Conservation (phyloP, 2,113 vertebrate genomes). For the Heteronetta atricapilla region DNA sequence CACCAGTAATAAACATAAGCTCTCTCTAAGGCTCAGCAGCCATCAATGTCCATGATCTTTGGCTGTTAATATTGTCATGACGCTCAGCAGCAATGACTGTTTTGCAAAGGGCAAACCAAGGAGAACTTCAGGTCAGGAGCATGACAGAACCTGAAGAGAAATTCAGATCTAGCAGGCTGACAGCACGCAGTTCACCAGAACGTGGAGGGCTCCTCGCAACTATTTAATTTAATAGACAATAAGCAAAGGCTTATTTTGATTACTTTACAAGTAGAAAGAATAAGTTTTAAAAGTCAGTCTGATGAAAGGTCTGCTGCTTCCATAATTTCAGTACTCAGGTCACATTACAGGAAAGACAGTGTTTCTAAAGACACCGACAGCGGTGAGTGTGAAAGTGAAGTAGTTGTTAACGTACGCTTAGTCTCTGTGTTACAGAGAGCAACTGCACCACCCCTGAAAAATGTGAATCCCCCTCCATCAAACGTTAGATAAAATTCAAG, state of each 20-base stretch:
- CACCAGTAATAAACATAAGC: fast-evolving
- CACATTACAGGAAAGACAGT: background rate
- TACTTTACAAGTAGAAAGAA: background rate
- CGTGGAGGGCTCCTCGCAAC: fast-evolving
- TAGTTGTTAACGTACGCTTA: background rate
- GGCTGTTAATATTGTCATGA: fast-evolving
- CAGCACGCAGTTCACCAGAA: background rate
- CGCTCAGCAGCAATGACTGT: fast-evolving
- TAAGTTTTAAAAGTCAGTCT: background rate
- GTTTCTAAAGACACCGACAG: background rate
- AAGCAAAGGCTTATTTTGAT: background rate
- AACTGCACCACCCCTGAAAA: background rate
- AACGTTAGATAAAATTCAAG: background rate
- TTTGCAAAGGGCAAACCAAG: background rate
- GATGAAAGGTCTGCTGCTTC: background rate
- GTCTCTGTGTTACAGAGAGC: background rate
- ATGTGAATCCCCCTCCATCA: fast-evolving
- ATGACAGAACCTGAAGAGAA: fast-evolving
- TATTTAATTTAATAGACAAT: background rate
- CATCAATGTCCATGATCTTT: fast-evolving
- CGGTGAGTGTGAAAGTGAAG: background rate
- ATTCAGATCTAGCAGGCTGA: background rate
- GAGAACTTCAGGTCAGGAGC: background rate
- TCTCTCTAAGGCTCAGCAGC: fast-evolving
- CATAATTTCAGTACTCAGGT: background rate